Evolutionary conservation across 2,888 invertebrate genomes (phyloP), one percentile per base, ranked within the genome.

Genomic region (Yponomeuta evonymella): DNA sequence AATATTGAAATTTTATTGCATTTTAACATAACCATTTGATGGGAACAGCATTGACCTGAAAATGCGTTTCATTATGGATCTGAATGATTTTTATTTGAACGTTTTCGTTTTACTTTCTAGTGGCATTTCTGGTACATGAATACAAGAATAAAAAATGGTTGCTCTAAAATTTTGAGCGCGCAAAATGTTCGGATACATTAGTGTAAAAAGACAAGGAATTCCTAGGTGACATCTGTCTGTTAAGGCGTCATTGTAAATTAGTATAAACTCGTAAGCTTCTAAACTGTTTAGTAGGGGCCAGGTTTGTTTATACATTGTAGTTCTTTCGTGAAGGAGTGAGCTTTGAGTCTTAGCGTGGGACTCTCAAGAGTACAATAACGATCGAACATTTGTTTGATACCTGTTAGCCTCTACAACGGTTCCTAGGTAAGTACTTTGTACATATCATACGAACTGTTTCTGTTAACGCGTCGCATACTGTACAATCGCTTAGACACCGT

Each of bases 91-190:
- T 43, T 9, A 43, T 43, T 43, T 43, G 36, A 5, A 36, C 36
- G 36, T 36, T 36, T 4, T 36, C 36, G 43, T 43, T 8, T 43
- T 1, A 33, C 33, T 33, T 43, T 43, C 43, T 43, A 43, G 43
- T 43, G 43, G 43, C 43, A 43, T 33, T 33, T 33, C 5, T 29
- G 64, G 64, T 11, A 9, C 29, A 29, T 6, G 5, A 30, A 43
- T 43, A 67, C 10, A 15, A 23, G 48, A 48, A 74, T 64, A 74
- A 72, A 48, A 75, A 79, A 58, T 12, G 51, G 15, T 58, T 87
- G 88, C 83, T 88, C 88, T 90, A 87, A 89, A 88, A 88, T 89
- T 88, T 89, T 88, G 89, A 78, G 82, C 83, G 83, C 84, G 58
- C 23, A 23, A 58, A 58, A 58, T 15, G 51, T 74, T 72, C 73